Percentiles rank a stretch among this genome's conserved stretches.
phyloP scores from a whole-genome alignment of 2,888 invertebrate species.

The Dascillus cervinus region DNA sequence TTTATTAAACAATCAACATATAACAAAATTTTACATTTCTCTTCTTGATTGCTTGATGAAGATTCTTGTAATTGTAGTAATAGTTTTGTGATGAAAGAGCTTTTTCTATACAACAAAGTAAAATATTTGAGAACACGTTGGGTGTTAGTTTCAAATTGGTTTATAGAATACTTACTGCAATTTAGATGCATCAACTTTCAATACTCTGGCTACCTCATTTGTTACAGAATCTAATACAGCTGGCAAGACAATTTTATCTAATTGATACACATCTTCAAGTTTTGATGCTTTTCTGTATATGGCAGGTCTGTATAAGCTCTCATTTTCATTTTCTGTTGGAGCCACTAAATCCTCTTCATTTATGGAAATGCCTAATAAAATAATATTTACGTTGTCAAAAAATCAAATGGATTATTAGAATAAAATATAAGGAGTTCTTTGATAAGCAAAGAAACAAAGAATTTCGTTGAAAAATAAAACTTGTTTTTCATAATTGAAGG shows the following conservation, averaged over 20 bases:
- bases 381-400: too few species aligned
- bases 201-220: constrained; percentile 5
- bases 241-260: constrained; percentile 41
- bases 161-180: constrained; percentile 8
- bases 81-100: constrained; percentile 20
- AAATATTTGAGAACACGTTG: too few species aligned
- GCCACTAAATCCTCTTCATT: constrained; percentile 35
- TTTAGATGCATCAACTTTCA: constrained; percentile 6
- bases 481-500: too few species aligned
- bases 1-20: constrained; percentile 33
- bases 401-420: too few species aligned
- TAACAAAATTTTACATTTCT: constrained; percentile 29
- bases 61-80: constrained; percentile 20
- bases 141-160: too few species aligned
- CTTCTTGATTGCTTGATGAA: constrained; percentile 3
- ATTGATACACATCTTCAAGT: constrained; percentile 44
- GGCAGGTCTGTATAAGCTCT: constrained; percentile 43
- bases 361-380: constrained; percentile 19
- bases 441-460: too few species aligned
- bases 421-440: too few species aligned
- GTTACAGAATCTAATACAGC: constrained; percentile 21
- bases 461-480: too few species aligned
- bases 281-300: constrained; percentile 45
- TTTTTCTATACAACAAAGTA: too few species aligned
- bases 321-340: constrained; percentile 35